Percentiles rank a stretch among this genome's conserved stretches.
Conservation (phyloP, 2,888 invertebrate genomes). For the Strigamia transsilvanica region DNA sequence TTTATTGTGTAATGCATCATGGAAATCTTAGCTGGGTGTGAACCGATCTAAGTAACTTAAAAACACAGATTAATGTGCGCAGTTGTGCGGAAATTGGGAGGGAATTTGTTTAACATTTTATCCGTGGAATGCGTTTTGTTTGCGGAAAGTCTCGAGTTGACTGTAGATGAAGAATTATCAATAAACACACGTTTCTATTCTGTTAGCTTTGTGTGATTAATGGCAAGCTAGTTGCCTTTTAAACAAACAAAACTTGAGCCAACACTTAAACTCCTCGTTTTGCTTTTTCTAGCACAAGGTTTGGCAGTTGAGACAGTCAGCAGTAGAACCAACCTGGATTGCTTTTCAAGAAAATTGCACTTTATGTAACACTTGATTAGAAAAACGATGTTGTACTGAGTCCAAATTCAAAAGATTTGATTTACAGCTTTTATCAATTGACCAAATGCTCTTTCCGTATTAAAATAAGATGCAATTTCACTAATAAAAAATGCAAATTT, state of each 20-base stretch:
- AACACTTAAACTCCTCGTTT: neutral
- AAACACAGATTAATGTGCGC: neutral
- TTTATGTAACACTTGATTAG: no score
- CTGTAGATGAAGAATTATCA: neutral
- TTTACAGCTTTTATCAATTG: no score
- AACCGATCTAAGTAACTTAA: neutral
- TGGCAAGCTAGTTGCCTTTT: neutral
- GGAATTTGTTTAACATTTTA: no score
- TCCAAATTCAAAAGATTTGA: no score
- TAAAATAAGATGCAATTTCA: no score
- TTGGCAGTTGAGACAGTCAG: no score
- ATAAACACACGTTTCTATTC: neutral
- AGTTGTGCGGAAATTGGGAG: neutral
- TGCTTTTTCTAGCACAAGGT: no score
- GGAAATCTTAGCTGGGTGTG: neutral
- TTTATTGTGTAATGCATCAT: neutral
- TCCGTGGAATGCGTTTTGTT: neutral
- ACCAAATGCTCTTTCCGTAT: no score
- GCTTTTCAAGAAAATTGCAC: no score
- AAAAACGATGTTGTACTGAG: no score
- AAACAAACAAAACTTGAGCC: neutral
- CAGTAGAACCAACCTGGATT: no score
- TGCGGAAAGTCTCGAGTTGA: neutral
- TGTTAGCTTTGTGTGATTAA: neutral
- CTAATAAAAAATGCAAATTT: no score